Base-by-base conservation (phyloP, 2,888 invertebrate species). In the Torymus tubicola region DNA sequence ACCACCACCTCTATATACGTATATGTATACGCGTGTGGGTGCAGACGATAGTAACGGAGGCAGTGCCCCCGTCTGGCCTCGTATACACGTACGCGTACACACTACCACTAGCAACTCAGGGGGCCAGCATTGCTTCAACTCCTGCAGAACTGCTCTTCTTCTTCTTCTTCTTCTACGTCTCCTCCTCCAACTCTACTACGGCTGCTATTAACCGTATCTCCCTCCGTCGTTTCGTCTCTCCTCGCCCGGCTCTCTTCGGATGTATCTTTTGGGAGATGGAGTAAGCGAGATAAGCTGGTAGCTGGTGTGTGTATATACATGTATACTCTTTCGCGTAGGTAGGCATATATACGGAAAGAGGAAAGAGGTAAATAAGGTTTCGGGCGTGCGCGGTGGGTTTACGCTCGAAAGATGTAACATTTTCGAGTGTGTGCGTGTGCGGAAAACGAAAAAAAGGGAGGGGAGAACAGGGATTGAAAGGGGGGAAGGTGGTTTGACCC, bases 1-100 rank as follows among this genome's bases (percentile, higher is more conserved):
- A 18, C 55, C 24, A 31, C 11, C n/a, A 12, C 24, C 11, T 24
- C 61, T 63, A 0, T 50, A 14, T 42, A 12, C 12, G 16, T 50
- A 8, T 13, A 18, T n/a, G 42, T 13, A 21, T 16, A 4, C 81
- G 84, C 78, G 83, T 83, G 64, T 71, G 72, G 73, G 79, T 76
- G 42, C 81, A 85, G 84, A 83, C 81, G 83, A 83, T 80, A 80
- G 82, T 83, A 82, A 81, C 84, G 83, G 82, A 85, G 84, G 83
- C 85, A 86, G 76, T 86, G 86, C 84, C 84, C 86, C 72, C 86
- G 83, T 85, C 79, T 78, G 75, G 76, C 75, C 68, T 84, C 77
- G 13, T 53, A 16, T 24, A 68, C 61, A 69, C 24, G 21, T 21
- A 21, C 75, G 81, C 8, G 42, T 42, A 8, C 42, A 8, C 42